A percentile compares a stretch with the other conserved stretches of the same genome.
phyloP scores from a whole-genome alignment of 2,113 vertebrate species.

The Sardina pilchardus region DNA sequence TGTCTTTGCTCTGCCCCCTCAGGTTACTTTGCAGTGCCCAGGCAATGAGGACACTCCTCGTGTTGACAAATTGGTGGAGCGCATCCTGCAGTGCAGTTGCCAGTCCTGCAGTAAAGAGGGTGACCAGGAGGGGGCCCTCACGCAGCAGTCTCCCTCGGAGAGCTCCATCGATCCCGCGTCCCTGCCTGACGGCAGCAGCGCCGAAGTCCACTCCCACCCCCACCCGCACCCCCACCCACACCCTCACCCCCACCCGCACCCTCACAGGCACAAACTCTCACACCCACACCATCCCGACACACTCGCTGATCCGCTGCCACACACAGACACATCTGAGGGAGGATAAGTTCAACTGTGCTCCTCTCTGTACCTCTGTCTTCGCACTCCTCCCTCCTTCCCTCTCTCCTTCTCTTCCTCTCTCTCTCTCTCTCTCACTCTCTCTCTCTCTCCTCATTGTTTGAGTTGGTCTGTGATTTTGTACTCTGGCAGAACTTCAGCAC shows the following conservation, averaged over 20 bases:
- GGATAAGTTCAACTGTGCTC: constrained; percentile 51
- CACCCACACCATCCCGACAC: constrained; percentile 52
- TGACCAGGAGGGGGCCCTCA: constrained; percentile 82
- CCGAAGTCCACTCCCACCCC: constrained; percentile 48
- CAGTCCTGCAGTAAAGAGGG: constrained; percentile 93
- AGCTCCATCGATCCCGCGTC: constrained; percentile 69
- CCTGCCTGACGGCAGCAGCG: constrained; percentile 57
- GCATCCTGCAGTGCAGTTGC: constrained; percentile 94
- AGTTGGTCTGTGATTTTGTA: constrained; percentile 41
- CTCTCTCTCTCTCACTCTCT: constrained; percentile 45
- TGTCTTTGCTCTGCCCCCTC: neutral
- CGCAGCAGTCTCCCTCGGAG: constrained; percentile 85
- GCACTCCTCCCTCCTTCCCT: neutral
- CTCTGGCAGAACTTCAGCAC: constrained; percentile 63
- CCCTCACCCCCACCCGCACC: constrained; percentile 49
- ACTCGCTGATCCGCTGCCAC: constrained; percentile 54
- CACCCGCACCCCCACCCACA: constrained; percentile 58
- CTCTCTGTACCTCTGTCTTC: neutral
- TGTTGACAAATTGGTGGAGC: constrained; percentile 95
- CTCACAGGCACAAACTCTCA: constrained; percentile 30
- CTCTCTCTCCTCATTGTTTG: constrained; percentile 47
- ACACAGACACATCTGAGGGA: constrained; percentile 67
- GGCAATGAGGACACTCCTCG: constrained; percentile 82
- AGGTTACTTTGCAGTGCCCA: constrained; percentile 93
- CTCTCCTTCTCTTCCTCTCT: neutral